Evolutionary conservation across 1,140 invertebrate species (phyloP).

Genomic region (Papilio aristodemus): DNA sequence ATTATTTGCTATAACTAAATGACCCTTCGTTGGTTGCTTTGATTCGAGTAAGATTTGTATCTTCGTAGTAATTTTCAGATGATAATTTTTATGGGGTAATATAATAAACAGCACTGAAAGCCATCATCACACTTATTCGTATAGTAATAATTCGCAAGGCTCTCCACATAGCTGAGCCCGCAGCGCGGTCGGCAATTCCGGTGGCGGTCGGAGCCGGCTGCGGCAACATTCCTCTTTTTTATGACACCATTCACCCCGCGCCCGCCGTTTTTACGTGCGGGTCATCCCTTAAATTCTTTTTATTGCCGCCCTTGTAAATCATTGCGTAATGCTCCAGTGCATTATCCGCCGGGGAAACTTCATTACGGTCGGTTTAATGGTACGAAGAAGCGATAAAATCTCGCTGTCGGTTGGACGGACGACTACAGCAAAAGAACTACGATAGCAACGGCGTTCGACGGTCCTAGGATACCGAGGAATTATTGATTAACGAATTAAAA

Average conservation of each 20-base stretch:
- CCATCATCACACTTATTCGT: neutral
- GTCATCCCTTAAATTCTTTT: slow-evolving; percentile 80
- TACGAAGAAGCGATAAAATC: slow-evolving; percentile 77
- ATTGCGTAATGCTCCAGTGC: slow-evolving; percentile 75
- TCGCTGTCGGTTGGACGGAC: slow-evolving; percentile 55
- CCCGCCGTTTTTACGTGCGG: slow-evolving; percentile 61
- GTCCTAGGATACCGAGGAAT: slow-evolving; percentile 34
- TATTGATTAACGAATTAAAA: neutral
- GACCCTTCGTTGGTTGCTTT: no score
- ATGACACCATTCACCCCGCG: slow-evolving; percentile 52
- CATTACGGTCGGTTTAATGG: slow-evolving; percentile 79
- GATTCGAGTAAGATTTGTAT: no score
- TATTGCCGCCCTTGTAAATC: slow-evolving; percentile 78
- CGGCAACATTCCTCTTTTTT: slow-evolving; percentile 69
- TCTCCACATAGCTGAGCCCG: neutral
- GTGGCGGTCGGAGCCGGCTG: slow-evolving; percentile 44
- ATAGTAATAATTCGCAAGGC: neutral
- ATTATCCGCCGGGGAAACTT: slow-evolving; percentile 76
- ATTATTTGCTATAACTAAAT: no score
- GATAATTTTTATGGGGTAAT: neutral
- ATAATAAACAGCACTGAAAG: neutral
- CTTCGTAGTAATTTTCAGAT: no score
- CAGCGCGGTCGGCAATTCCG: slow-evolving; percentile 1
- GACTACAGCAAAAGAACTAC: slow-evolving; percentile 42
- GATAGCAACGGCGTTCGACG: slow-evolving; percentile 37